Evolutionary conservation across 2,888 invertebrate species (phyloP).

Genomic region (Drosophila affinis): DNA sequence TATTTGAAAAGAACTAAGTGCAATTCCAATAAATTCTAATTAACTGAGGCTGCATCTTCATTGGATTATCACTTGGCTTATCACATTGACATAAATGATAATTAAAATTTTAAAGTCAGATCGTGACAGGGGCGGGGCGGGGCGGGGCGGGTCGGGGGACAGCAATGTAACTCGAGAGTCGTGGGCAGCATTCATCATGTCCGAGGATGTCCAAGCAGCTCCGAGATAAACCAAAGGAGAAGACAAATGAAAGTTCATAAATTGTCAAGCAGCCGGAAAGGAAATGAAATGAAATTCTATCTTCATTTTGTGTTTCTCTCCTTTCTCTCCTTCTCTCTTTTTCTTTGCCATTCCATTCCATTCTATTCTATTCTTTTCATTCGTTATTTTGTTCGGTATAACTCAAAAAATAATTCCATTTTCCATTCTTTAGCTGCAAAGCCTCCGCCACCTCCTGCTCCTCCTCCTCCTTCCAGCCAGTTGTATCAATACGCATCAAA

Average conservation of each 20-base stretch:
- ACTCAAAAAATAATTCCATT: conserved; percentile 24
- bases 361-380: neutral
- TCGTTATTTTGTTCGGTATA: neutral
- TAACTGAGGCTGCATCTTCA: neutral
- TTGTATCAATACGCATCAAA: conserved; percentile 3
- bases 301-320: neutral
- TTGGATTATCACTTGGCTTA: neutral
- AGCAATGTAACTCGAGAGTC: neutral
- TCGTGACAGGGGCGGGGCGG: neutral
- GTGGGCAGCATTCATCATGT: conserved; percentile 44
- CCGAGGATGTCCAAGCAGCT: neutral
- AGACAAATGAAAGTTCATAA: conserved; percentile 65
- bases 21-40: neutral
- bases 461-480: neutral
- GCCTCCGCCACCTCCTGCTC: neutral
- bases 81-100: conserved; percentile 30
- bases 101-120: conserved; percentile 24
- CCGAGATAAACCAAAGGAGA: conserved; percentile 38
- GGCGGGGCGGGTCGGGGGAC: too few relatives aligned
- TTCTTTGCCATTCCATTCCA: conserved; percentile 1
- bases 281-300: conserved; percentile 23
- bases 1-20: too few relatives aligned
- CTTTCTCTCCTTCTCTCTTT: neutral
- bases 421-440: conserved; percentile 1
- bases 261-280: conserved; percentile 54